Percentiles rank a stretch among this genome's conserved stretches.
These are phyloP conservation scores for Penelope pileata DNA, from an alignment of 2,113 vertebrate species.

Conservation along the genomic window DNA sequence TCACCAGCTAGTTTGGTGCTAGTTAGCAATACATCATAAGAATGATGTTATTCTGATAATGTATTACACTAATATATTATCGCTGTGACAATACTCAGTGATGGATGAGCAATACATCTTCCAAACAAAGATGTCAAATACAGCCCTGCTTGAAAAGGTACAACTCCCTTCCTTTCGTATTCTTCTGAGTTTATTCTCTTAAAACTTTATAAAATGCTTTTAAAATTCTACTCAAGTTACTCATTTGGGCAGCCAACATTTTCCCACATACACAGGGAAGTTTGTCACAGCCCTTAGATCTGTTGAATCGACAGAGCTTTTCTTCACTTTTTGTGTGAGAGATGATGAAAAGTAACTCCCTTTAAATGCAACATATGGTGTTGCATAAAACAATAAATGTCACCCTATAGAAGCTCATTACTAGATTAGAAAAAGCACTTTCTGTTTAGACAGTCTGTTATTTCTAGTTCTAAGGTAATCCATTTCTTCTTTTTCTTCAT, in stretches of 20 bases:
- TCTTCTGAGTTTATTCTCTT: constrained; percentile 26
- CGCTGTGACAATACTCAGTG: constrained; percentile 48
- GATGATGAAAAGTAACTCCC: constrained; percentile 14
- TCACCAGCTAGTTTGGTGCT: constrained; percentile 40
- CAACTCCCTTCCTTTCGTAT: neutral
- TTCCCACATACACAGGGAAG: constrained; percentile 6
- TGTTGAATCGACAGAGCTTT: constrained; percentile 15
- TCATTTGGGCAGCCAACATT: constrained; percentile 26
- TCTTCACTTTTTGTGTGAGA: constrained; percentile 14
- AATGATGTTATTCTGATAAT: constrained; percentile 70
- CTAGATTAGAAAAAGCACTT: neutral
- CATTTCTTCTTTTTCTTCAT: neutral
- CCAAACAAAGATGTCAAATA: constrained; percentile 68
- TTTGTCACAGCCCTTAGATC: constrained; percentile 9
- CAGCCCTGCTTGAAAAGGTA: constrained; percentile 42
- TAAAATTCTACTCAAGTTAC: constrained; percentile 27
- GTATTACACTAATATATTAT: constrained; percentile 75
- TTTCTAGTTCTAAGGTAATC: neutral
- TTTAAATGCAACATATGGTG: constrained; percentile 51
- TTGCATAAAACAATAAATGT: constrained; percentile 42
- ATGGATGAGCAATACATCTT: constrained; percentile 74
- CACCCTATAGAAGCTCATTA: neutral
- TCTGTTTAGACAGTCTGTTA: neutral
- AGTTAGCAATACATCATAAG: constrained; percentile 63
- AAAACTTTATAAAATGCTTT: constrained; percentile 36